phyloP scores from a whole-genome alignment of 2,113 vertebrate species.

The Pelmatolapia mariae region DNA sequence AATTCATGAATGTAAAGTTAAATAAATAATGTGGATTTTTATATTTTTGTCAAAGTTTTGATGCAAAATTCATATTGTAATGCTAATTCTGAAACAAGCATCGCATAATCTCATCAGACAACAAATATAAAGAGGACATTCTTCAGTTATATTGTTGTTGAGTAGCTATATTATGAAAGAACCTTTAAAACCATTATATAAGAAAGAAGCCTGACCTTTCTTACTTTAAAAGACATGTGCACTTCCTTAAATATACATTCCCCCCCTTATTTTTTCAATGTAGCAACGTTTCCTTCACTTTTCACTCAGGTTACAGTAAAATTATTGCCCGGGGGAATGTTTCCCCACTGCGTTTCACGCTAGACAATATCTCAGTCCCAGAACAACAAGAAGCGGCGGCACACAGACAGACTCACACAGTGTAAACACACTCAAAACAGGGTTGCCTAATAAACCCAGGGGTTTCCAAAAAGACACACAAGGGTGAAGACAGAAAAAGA shows the following conservation, averaged over 20 bases:
- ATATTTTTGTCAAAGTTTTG: background rate
- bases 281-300: background rate
- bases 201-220: background rate
- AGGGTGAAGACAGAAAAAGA: background rate
- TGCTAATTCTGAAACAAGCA: background rate
- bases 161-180: background rate
- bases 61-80: background rate
- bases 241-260: background rate
- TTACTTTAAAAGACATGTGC: background rate
- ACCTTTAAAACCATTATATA: background rate
- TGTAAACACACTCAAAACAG: background rate
- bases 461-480: background rate
- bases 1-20: background rate
- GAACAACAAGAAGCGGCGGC: background rate
- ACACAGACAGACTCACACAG: background rate
- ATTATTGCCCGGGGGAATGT: background rate
- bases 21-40: background rate
- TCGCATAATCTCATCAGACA: background rate
- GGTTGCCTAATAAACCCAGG: background rate
- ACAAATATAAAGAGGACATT: background rate
- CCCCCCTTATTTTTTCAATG: background rate
- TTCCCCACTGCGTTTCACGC: background rate
- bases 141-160: background rate
- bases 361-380: background rate
- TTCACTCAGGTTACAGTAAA: background rate